Evolutionary conservation across 1,140 invertebrate genomes (phyloP).

Genomic region (Pomacea maculata): DNA sequence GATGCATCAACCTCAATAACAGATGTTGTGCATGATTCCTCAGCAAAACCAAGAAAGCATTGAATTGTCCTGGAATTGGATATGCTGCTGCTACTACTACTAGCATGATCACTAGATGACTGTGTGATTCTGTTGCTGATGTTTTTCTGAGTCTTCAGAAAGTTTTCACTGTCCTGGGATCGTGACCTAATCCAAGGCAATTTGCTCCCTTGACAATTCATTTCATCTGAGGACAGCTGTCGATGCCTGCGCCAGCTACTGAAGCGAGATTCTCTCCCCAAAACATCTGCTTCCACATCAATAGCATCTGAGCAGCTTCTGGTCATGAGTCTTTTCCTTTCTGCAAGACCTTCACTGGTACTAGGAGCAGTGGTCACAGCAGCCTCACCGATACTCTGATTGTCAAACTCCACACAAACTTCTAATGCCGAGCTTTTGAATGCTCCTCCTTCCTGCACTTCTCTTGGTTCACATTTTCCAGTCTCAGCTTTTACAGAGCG

Average conservation of each 20-base stretch:
- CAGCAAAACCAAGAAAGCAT: neutral
- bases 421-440: slow-evolving; percentile 11
- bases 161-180: slow-evolving; percentile 55
- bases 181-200: slow-evolving; percentile 36
- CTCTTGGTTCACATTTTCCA: slow-evolving; percentile 8
- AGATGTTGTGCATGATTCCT: slow-evolving; percentile 2
- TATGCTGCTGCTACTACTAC: slow-evolving; percentile 13
- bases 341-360: neutral
- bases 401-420: neutral
- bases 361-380: neutral
- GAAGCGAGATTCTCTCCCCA: slow-evolving; percentile 30
- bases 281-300: slow-evolving; percentile 13
- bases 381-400: neutral
- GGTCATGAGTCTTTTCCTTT: slow-evolving; percentile 28
- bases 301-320: slow-evolving; percentile 31
- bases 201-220: neutral
- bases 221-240: slow-evolving; percentile 35
- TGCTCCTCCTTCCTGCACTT: slow-evolving; percentile 6
- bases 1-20: slow-evolving; percentile 14
- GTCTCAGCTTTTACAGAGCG: neutral
- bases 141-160: slow-evolving; percentile 51
- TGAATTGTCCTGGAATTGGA: slow-evolving; percentile 5
- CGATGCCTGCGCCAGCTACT: slow-evolving; percentile 40
- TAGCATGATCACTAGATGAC: slow-evolving; percentile 12
- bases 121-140: slow-evolving; percentile 61